phyloP scores from a whole-genome alignment of 2,113 vertebrate species.

The Cichladusa arquata region DNA sequence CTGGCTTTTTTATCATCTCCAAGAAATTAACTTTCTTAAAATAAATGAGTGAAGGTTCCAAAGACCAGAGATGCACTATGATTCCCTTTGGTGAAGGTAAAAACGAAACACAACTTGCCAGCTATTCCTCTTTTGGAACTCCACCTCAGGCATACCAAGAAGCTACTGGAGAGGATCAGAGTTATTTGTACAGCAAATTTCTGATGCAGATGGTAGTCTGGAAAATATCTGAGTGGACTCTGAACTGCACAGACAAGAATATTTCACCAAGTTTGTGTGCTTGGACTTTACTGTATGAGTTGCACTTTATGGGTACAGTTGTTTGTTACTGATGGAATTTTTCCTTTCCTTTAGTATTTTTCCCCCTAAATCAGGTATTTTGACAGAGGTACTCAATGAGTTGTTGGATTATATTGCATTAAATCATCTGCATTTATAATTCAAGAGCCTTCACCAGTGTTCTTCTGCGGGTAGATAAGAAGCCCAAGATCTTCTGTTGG shows the following conservation, averaged over 20 bases:
- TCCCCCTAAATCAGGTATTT: background rate
- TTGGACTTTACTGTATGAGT: background rate
- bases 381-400: background rate
- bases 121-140: background rate
- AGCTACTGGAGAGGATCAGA: conserved; percentile 51
- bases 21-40: background rate
- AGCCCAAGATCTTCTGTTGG: background rate
- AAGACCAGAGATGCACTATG: background rate
- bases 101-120: background rate
- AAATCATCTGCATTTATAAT: background rate
- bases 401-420: background rate
- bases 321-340: background rate
- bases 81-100: background rate
- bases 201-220: background rate
- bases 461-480: background rate
- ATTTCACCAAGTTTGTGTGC: background rate
- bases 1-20: background rate
- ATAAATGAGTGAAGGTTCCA: background rate
- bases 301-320: background rate
- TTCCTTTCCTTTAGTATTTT: background rate
- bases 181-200: conserved; percentile 26
- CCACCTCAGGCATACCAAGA: conserved; percentile 33
- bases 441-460: background rate
- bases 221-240: conserved; percentile 45
- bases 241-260: conserved; percentile 31